Conservation (phyloP, 64 coral and sea anemone genomes). For the Anthopleura sola region DNA sequence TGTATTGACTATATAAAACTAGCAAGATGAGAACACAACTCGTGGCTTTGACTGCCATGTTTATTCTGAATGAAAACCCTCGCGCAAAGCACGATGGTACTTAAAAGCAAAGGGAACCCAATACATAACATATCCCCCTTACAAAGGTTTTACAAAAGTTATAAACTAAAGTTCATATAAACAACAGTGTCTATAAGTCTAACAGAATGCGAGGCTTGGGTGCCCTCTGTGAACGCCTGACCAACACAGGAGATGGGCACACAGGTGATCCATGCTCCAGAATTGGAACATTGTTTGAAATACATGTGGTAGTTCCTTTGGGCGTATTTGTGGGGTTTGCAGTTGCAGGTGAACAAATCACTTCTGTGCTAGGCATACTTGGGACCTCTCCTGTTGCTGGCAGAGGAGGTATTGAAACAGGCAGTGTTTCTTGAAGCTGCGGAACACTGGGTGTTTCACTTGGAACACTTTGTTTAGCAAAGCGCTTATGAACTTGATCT, state of each 20-base stretch:
- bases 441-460: background rate
- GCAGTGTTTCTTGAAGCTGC: background rate
- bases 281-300: background rate
- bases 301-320: background rate
- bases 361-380: background rate
- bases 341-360: background rate
- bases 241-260: background rate
- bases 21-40: too few species aligned
- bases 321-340: background rate
- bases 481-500: too few species aligned
- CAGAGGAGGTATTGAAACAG: background rate
- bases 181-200: background rate
- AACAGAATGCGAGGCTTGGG: background rate
- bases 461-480: background rate
- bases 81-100: too few species aligned
- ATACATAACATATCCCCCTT: constrained; percentile 19
- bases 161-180: background rate
- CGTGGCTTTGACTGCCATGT: too few species aligned
- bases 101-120: background rate
- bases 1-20: too few species aligned
- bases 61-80: too few species aligned
- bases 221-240: background rate
- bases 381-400: too few species aligned
- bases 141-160: background rate
- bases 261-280: background rate